Percentiles rank a stretch among this genome's conserved stretches.
Conservation (phyloP, 2,797 vertebrate species). For the Parambassis ranga region DNA sequence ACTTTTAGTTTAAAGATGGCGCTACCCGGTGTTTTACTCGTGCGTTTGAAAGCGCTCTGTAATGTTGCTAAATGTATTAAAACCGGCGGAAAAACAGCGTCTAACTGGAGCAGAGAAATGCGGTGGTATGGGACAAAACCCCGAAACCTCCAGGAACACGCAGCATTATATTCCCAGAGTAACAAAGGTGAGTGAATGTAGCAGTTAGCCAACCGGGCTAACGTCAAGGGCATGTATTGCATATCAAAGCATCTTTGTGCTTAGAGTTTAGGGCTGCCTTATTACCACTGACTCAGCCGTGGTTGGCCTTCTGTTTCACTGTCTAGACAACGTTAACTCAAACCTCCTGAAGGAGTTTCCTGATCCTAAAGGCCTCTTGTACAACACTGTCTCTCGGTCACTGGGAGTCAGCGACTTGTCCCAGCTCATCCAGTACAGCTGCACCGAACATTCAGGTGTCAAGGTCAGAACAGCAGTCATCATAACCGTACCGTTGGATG, state of each 20-base stretch:
- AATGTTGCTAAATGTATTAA: slow-evolving; percentile 52
- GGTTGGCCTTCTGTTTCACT: not conserved
- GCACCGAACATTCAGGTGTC: slow-evolving; percentile 81
- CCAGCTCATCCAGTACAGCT: slow-evolving; percentile 87
- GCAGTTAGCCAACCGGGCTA: slow-evolving; percentile 7
- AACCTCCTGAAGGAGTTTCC: slow-evolving; percentile 88
- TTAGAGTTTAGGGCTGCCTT: not conserved
- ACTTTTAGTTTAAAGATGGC: slow-evolving; percentile 74
- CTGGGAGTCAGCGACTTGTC: slow-evolving; percentile 84
- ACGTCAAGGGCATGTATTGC: slow-evolving; percentile 53
- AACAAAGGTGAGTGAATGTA: slow-evolving; percentile 61
- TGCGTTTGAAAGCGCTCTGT: slow-evolving; percentile 62
- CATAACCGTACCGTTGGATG: too few relatives aligned
- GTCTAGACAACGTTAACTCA: slow-evolving; percentile 30
- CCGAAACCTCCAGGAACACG: not conserved
- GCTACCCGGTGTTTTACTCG: slow-evolving; percentile 62
- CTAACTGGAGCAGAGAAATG: slow-evolving; percentile 18
- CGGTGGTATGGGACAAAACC: slow-evolving; percentile 61
- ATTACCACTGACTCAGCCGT: too few relatives aligned
- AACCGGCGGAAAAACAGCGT: not conserved
- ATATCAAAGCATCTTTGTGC: not conserved
- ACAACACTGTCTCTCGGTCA: slow-evolving; percentile 84
- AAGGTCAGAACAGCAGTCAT: slow-evolving; percentile 77
- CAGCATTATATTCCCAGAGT: not conserved
- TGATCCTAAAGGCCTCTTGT: slow-evolving; percentile 88